phyloP scores from a whole-genome alignment of 2,888 invertebrate genomes.

The Eristalis pertinax region DNA sequence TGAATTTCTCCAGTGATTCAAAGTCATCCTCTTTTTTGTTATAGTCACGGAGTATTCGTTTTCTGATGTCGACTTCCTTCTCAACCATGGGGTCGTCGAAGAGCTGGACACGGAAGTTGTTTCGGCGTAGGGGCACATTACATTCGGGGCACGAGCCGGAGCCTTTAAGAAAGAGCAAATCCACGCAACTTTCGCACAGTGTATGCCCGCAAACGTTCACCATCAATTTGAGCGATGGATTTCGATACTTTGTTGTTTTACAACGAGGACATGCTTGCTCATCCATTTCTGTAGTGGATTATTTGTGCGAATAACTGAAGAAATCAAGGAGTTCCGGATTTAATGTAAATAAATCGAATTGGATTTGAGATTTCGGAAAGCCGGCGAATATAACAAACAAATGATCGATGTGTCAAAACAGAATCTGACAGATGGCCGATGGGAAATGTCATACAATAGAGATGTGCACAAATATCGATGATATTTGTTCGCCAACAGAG shows the following conservation, averaged over 20 bases:
- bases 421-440: slow-evolving; percentile 73
- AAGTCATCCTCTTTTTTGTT: slow-evolving; percentile 99
- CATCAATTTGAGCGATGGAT: slow-evolving; percentile 97
- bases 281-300: slow-evolving; percentile 75
- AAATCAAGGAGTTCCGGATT: neutral
- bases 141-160: slow-evolving; percentile 98
- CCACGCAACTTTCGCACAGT: slow-evolving; percentile 98
- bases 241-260: slow-evolving; percentile 97
- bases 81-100: slow-evolving; percentile 98
- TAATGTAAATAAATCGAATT: neutral
- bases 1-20: slow-evolving; percentile 89
- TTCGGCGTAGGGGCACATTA: slow-evolving; percentile 91
- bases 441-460: slow-evolving; percentile 3
- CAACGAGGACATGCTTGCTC: slow-evolving; percentile 90
- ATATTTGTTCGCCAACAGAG: neutral
- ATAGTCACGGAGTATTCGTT: slow-evolving; percentile 92
- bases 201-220: slow-evolving; percentile 99
- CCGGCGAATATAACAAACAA: slow-evolving; percentile 35
- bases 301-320: neutral
- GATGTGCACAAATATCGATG: slow-evolving; percentile 27
- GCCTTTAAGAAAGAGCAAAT: slow-evolving; percentile 97
- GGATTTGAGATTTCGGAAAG: neutral
- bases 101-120: slow-evolving; percentile 95
- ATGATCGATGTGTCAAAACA: slow-evolving; percentile 36
- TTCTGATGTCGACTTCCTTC: slow-evolving; percentile 97